Percentiles rank a stretch among this genome's conserved stretches.
phyloP scores from a whole-genome alignment of 2,888 invertebrate genomes.

The Kryphioiulus occultus region DNA sequence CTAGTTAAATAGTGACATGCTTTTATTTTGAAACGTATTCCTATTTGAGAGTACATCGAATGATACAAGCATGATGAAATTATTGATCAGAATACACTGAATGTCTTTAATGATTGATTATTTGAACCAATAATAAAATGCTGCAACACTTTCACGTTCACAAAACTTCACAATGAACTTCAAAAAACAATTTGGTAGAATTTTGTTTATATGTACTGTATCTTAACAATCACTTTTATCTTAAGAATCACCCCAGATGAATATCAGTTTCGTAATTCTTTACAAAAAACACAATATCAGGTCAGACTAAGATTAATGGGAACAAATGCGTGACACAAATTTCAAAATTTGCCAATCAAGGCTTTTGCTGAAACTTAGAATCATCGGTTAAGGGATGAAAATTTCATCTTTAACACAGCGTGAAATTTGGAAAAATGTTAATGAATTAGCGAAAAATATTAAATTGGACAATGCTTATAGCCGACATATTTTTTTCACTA shows the following conservation, averaged over 20 bases:
- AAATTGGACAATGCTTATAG: neutral
- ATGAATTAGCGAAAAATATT: slow-evolving; percentile 2
- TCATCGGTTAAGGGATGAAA: neutral
- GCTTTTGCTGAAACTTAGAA: neutral
- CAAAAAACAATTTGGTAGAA: neutral
- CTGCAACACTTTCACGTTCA: neutral
- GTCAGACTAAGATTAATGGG: neutral
- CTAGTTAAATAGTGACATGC: neutral
- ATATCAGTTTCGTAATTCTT: neutral
- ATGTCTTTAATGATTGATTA: too few species aligned
- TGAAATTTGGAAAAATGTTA: neutral
- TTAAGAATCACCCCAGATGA: neutral
- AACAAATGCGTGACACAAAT: neutral
- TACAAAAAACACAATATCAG: neutral
- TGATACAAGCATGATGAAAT: too few species aligned
- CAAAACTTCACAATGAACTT: neutral
- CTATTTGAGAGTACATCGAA: too few species aligned
- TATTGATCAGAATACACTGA: too few species aligned
- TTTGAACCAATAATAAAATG: neutral
- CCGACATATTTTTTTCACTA: neutral
- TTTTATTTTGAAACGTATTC: neutral
- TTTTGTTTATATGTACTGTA: neutral
- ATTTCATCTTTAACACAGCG: neutral
- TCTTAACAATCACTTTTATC: neutral
- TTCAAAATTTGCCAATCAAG: neutral